Base-by-base conservation (phyloP, 30 jellyfish, hydroid and myxozoan species). In the Hydractinia symbiolongicarpus region DNA sequence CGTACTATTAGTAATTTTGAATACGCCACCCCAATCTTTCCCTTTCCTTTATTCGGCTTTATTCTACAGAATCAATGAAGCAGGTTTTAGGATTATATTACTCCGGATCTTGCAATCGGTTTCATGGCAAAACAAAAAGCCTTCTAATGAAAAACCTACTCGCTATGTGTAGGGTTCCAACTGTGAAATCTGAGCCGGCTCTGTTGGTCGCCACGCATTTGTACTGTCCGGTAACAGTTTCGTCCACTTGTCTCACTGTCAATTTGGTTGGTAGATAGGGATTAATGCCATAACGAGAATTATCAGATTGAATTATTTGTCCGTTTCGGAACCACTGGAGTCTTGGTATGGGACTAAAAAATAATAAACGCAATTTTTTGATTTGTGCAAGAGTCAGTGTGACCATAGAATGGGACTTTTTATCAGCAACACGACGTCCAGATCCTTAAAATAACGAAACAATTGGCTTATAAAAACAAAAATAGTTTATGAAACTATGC, bases 261-360 rank as follows among this genome's bases (percentile, higher is more conserved):
- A 77, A 60, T 50, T 77, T 77, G 14, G 72, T 30, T 54, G 85
- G 20, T 77, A 11, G 85, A 55, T 53, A 55, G 4, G 85, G 85
- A 55, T 53, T 53, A 0, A 77, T 55, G 7, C 79, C 85, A 30
- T 77, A 77, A 76, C 50, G 16, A 7, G 85, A 77, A 77, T 77
- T 77, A 61, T 77, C 60, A 4, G 72, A 13, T 15, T 77, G 61
- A 5, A 77, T 44, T 10, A 53, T 53, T 7, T 15, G 77, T 54
- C 85, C 85, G 51, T 77, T 77, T 16, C 85, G 85, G 40, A 53
- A 77, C 85, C 85, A 77, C 9, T 13, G 16, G 55, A 77, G 11
- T 13, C 60, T 77, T 4, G 85, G 85, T 55, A 30, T 30, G 7
- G 85, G 85, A 64, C 85, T 77, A 55, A 72, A 72, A 51, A 72